Base-by-base conservation (phyloP, 2,888 invertebrate genomes). In the Pseudolycoriella hygida region DNA sequence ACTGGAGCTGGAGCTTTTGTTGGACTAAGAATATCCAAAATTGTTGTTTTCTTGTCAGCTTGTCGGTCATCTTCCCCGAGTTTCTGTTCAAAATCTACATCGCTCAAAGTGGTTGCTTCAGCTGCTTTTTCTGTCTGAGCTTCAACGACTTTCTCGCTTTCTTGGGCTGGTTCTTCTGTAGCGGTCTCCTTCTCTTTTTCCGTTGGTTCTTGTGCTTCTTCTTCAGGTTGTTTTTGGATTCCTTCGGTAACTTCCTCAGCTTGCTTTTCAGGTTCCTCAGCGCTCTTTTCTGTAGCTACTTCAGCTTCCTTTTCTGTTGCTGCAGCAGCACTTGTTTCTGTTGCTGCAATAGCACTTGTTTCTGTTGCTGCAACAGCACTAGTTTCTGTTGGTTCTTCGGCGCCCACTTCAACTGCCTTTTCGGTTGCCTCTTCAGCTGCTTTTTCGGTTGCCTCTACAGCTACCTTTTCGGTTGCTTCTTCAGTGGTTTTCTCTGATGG, bases 11-110 rank as follows among this genome's bases (percentile, higher is more conserved):
- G 37, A 14, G 15, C 14, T 37, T 37, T 15, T 4, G 14, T 15
- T 37, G n/a, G 14, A 14, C 37, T 37, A 15, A 15, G 3, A 37
- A 14, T n/a, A 2, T 42, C 40, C 11, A 17, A 37, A 39, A 37
- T 30, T 17, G 31, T 18, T 32, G 32, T 30, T 43, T 11, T 14
- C 1, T 44, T 42, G 18, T 44, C 48, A n/a, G 40, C 17, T 15
- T 39, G 12, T 38, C 48, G 37, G 46, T 39, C 15, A 17, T 17
- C 39, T 39, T 15, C 11, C 10, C 18, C 17, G 15, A 17, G 11
- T 39, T 8, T 19, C 25, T 41, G 8, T 25, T 18, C 25, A 10
- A 25, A 25, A 6, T 12, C 14, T 17, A 31, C 42, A 15, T 31
- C 31, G 42, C 42, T 31, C 8, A 15, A 11, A 2, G 42, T 42